Conservation (phyloP, 2,797 vertebrate genomes). For the Danio tinwini region DNA sequence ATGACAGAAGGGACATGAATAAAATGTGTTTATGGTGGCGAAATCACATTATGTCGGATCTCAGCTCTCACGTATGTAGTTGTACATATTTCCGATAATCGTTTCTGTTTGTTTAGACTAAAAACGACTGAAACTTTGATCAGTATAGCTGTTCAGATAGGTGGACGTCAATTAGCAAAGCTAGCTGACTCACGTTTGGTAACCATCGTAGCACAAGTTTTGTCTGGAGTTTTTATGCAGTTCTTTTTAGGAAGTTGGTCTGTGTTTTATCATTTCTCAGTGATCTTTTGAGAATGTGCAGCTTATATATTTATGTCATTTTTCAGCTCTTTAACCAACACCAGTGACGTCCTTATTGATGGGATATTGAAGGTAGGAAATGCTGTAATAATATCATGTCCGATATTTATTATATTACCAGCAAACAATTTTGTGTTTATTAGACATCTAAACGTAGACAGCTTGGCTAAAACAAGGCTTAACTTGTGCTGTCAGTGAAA, state of each 20-base stretch:
- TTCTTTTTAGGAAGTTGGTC: neutral
- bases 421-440: too few species aligned
- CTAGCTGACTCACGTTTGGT: constrained; percentile 24
- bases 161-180: neutral
- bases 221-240: neutral
- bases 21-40: neutral
- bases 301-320: neutral
- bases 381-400: neutral
- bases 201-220: neutral
- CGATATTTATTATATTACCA: too few species aligned
- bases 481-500: too few species aligned
- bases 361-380: constrained; percentile 15
- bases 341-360: neutral
- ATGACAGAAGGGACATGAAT: constrained; percentile 57
- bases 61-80: constrained; percentile 25
- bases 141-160: neutral
- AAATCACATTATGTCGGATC: constrained; percentile 1
- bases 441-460: too few species aligned
- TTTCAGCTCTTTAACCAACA: neutral
- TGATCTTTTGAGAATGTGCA: neutral
- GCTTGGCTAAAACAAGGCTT: too few species aligned
- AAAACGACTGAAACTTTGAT: neutral
- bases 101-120: neutral
- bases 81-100: neutral
- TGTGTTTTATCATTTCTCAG: neutral